These are phyloP conservation scores for Salvelinus namaycush DNA, from an alignment of 2,113 vertebrate species.

Conservation along the genomic window DNA sequence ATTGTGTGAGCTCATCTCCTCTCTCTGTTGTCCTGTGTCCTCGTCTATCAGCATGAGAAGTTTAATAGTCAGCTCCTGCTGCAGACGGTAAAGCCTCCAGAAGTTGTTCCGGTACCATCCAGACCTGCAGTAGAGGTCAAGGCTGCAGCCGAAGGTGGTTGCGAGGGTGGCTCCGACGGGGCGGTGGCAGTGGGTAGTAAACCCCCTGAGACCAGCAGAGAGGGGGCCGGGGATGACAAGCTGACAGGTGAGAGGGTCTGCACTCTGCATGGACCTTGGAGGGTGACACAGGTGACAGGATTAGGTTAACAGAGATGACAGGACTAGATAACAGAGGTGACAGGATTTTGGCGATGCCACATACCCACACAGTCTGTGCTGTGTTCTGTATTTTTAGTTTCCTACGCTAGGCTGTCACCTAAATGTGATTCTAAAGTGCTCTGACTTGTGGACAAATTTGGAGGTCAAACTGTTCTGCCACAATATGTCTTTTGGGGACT, in stretches of 20 bases:
- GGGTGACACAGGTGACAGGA: background rate
- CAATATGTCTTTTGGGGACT: background rate
- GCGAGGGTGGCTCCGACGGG: slow-evolving; percentile 46
- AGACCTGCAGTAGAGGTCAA: slow-evolving; percentile 72
- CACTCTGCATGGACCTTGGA: background rate
- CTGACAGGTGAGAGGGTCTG: slow-evolving; percentile 71
- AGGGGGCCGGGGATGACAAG: slow-evolving; percentile 78
- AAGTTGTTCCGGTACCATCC: slow-evolving; percentile 27
- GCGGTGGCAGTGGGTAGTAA: slow-evolving; percentile 58
- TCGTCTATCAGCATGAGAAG: slow-evolving; percentile 86
- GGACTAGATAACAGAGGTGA: background rate
- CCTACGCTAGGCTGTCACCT: background rate
- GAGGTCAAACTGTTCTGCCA: background rate
- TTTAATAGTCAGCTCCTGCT: slow-evolving; percentile 93
- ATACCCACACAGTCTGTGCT: background rate
- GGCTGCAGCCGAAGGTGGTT: slow-evolving; percentile 50
- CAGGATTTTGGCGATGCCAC: background rate
- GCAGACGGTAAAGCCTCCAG: slow-evolving; percentile 69
- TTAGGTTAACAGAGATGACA: background rate
- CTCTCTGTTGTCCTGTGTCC: background rate
- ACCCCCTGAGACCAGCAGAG: slow-evolving; percentile 71
- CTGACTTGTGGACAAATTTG: background rate
- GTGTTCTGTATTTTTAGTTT: too few species aligned
- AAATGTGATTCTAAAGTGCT: background rate
- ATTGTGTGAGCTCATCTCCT: background rate